Percentiles rank a stretch among this genome's conserved stretches.
These are phyloP conservation scores for Phthorimaea operculella DNA, from an alignment of 1,140 invertebrate species.

Conservation along the genomic window DNA sequence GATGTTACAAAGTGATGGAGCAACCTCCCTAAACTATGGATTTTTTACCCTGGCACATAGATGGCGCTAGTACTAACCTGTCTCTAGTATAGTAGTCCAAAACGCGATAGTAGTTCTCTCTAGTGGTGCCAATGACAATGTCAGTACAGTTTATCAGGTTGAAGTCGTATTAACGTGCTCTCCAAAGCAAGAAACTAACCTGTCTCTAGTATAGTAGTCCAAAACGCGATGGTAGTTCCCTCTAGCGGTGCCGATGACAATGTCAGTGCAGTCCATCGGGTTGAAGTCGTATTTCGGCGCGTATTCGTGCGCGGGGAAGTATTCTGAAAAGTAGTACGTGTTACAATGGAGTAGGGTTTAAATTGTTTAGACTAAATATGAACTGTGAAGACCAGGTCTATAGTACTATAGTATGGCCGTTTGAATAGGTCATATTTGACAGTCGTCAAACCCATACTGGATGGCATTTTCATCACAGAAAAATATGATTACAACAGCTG, in stretches of 20 bases:
- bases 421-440: too few relatives aligned
- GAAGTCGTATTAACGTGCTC: slow-evolving; percentile 84
- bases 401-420: too few relatives aligned
- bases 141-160: too few relatives aligned
- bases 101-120: slow-evolving; percentile 82
- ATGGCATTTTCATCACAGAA: too few relatives aligned
- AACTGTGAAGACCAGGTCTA: slow-evolving; percentile 39
- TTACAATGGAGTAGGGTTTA: too few relatives aligned
- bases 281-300: slow-evolving; percentile 85
- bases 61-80: slow-evolving; percentile 90
- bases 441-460: too few relatives aligned
- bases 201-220: slow-evolving; percentile 93
- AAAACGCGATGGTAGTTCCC: slow-evolving; percentile 83
- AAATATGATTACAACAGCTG: too few relatives aligned
- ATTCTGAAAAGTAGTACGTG: slow-evolving; percentile 33
- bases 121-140: slow-evolving; percentile 90
- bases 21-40: too few relatives aligned
- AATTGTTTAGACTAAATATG: slow-evolving; percentile 15
- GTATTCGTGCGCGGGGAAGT: slow-evolving; percentile 72
- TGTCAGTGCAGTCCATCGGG: slow-evolving; percentile 96
- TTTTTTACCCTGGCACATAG: too few relatives aligned
- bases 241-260: slow-evolving; percentile 87
- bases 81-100: too few relatives aligned
- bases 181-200: slow-evolving; percentile 70
- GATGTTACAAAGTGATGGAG: too few relatives aligned